phyloP scores from a whole-genome alignment of 2,888 invertebrate species.

The Catocala nupta region DNA sequence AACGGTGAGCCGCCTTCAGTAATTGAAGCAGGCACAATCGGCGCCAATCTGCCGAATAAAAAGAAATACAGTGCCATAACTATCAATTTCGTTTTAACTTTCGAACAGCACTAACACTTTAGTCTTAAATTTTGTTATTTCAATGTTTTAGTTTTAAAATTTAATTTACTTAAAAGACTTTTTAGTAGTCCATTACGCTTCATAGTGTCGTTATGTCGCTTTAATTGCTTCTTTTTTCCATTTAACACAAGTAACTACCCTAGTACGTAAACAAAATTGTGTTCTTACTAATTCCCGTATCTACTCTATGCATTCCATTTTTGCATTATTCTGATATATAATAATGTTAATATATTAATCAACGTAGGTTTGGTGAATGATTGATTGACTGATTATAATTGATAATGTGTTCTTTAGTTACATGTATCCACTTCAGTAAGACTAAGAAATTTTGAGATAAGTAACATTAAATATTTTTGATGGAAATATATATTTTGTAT shows the following conservation, averaged over 20 bases:
- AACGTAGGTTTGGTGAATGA: slow-evolving; percentile 42
- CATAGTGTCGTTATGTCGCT: too few relatives aligned
- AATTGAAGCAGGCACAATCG: slow-evolving; percentile 19
- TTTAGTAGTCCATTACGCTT: neutral
- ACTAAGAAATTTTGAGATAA: slow-evolving; percentile 26
- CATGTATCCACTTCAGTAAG: slow-evolving; percentile 42
- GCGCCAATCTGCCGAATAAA: slow-evolving; percentile 18
- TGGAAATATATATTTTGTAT: slow-evolving; percentile 23
- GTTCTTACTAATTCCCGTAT: slow-evolving; percentile 2
- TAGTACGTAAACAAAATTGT: slow-evolving; percentile 13
- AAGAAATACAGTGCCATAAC: slow-evolving; percentile 55
- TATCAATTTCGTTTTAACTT: slow-evolving; percentile 30
- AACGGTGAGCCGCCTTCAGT: slow-evolving; percentile 13
- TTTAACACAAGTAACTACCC: neutral
- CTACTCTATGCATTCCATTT: slow-evolving; percentile 30
- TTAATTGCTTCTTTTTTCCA: slow-evolving; percentile 1
- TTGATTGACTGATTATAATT: slow-evolving; percentile 61
- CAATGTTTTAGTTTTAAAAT: slow-evolving; percentile 15
- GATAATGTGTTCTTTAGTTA: slow-evolving; percentile 53
- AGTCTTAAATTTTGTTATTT: slow-evolving; percentile 11
- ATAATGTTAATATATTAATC: slow-evolving; percentile 33
- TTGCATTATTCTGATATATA: slow-evolving; percentile 33
- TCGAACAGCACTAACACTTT: slow-evolving; percentile 16
- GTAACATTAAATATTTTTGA: slow-evolving; percentile 38
- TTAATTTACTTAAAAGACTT: slow-evolving; percentile 5